Percentiles rank a stretch among this genome's conserved stretches.
Conservation (phyloP, 2,888 invertebrate genomes). For the Leptinotarsa haldemani region DNA sequence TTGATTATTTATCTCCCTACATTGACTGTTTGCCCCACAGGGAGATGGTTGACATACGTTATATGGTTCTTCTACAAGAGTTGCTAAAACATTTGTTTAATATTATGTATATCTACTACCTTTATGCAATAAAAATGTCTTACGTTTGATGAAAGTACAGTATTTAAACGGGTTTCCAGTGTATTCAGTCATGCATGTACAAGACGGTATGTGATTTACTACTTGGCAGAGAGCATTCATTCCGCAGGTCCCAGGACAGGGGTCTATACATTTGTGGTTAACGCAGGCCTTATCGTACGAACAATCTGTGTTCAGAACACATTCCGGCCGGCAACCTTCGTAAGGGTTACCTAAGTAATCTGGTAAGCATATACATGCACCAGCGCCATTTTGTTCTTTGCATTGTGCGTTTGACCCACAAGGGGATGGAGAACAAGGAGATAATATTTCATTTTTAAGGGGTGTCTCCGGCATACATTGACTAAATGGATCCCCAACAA, state of each 20-base stretch:
- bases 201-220: constrained; percentile 77
- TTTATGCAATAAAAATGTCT: constrained; percentile 29
- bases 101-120: neutral
- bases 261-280: constrained; percentile 81
- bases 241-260: constrained; percentile 84
- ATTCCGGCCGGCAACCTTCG: constrained; percentile 79
- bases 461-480: constrained; percentile 66
- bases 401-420: constrained; percentile 72
- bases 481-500: constrained; percentile 71
- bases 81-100: constrained; percentile 24
- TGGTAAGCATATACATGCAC: constrained; percentile 64
- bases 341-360: constrained; percentile 65
- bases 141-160: constrained; percentile 66
- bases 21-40: constrained; percentile 77
- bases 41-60: constrained; percentile 75
- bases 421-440: constrained; percentile 77
- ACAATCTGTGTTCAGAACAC: constrained; percentile 78
- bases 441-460: constrained; percentile 51
- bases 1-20: constrained; percentile 73
- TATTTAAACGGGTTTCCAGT: constrained; percentile 58
- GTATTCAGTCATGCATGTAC: constrained; percentile 69
- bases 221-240: constrained; percentile 80
- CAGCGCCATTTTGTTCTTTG: constrained; percentile 61
- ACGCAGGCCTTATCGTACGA: constrained; percentile 78
- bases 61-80: constrained; percentile 48